A percentile compares a stretch with the other conserved stretches of the same genome.
Evolutionary conservation across 2,113 vertebrate genomes (phyloP).

Genomic region (Globicephala melas): DNA sequence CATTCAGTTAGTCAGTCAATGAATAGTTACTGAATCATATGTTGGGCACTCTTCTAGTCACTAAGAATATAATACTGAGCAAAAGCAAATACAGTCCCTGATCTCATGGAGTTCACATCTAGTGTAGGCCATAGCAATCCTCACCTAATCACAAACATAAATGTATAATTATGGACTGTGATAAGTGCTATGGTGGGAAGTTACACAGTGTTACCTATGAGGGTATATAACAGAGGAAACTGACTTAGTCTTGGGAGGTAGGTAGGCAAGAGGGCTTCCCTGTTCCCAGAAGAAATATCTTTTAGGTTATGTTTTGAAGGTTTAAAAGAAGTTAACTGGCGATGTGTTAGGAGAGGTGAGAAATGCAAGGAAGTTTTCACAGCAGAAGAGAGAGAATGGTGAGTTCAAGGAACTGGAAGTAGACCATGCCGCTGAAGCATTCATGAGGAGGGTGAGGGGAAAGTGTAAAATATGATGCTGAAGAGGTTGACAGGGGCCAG

Average conservation of each 20-base stretch:
- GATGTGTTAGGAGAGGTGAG: not conserved
- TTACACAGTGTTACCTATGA: not conserved
- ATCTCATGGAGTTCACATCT: not conserved
- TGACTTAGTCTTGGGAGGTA: not conserved
- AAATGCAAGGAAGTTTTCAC: not conserved
- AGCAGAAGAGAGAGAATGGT: not conserved
- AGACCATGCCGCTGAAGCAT: not conserved
- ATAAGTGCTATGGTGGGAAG: not conserved
- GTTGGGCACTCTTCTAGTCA: not conserved
- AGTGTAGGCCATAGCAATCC: not conserved
- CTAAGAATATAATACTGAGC: not conserved
- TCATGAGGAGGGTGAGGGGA: not conserved
- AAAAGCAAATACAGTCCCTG: not conserved
- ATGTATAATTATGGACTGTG: not conserved
- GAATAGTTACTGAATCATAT: constrained; percentile 10
- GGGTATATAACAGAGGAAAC: not conserved
- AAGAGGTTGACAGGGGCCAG: not conserved
- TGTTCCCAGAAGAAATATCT: not conserved
- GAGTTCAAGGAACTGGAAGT: not conserved
- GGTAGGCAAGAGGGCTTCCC: not conserved
- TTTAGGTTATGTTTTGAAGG: constrained; percentile 1
- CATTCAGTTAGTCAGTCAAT: not conserved
- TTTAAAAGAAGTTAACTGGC: not conserved
- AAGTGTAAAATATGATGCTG: not conserved
- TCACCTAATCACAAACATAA: not conserved